phyloP scores from a whole-genome alignment of 2,113 vertebrate genomes.

The Triplophysa tibetana region DNA sequence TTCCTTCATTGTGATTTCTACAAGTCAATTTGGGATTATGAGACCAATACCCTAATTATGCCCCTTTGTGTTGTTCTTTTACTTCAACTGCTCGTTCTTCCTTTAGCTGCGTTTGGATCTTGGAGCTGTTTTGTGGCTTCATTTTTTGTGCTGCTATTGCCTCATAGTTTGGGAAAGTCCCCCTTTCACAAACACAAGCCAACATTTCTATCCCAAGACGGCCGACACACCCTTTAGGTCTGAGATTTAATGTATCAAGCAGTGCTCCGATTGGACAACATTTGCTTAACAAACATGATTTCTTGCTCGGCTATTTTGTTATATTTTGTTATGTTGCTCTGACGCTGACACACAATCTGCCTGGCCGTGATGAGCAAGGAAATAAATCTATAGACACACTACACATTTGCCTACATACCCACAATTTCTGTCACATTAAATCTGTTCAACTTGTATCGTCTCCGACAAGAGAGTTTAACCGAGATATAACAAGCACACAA shows the following conservation, averaged over 20 bases:
- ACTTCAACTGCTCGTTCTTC: constrained; percentile 56
- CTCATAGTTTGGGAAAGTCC: constrained; percentile 56
- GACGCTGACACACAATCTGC: background rate
- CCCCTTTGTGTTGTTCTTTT: constrained; percentile 58
- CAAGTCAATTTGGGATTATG: constrained; percentile 71
- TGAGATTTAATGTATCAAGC: constrained; percentile 28
- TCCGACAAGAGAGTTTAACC: constrained; percentile 28
- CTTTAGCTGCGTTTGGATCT: constrained; percentile 67
- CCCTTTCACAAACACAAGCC: constrained; percentile 26
- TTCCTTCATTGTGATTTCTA: constrained; percentile 20
- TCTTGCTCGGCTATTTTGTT: background rate
- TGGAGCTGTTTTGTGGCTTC: constrained; percentile 60
- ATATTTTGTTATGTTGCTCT: background rate
- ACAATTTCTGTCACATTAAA: constrained; percentile 19
- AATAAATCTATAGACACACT: constrained; percentile 3
- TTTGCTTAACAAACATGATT: background rate
- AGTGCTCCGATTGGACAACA: background rate
- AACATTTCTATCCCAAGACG: constrained; percentile 29
- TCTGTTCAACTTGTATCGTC: constrained; percentile 28
- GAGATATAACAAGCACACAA: constrained; percentile 18
- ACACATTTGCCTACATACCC: background rate
- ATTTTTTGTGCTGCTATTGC: constrained; percentile 63
- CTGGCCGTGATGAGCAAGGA: background rate
- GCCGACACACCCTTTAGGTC: constrained; percentile 37
- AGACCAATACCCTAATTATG: constrained; percentile 78